Evolutionary conservation across 2,888 invertebrate genomes (phyloP).

Genomic region (Podabrus alpinus): DNA sequence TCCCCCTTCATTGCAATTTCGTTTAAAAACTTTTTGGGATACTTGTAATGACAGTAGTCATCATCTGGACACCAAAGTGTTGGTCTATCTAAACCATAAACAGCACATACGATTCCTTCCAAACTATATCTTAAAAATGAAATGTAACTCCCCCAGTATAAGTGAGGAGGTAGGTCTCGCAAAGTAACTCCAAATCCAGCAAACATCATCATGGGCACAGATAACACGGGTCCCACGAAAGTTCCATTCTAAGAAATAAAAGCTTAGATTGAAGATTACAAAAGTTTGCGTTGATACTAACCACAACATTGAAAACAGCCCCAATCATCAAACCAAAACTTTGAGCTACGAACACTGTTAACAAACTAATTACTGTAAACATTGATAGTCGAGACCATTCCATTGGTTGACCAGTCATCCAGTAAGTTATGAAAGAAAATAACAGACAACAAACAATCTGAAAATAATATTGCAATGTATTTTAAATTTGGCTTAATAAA

Average conservation of each 20-base stretch:
- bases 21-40: conserved; percentile 77
- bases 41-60: conserved; percentile 81
- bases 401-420: conserved; percentile 88
- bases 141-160: conserved; percentile 90
- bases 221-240: conserved; percentile 88
- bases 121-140: conserved; percentile 91
- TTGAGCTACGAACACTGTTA: conserved; percentile 88
- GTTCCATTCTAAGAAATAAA: conserved; percentile 79
- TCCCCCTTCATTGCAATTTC: conserved; percentile 81
- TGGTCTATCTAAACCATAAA: conserved; percentile 80
- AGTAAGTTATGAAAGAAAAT: conserved; percentile 78
- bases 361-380: conserved; percentile 81
- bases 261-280: not conserved
- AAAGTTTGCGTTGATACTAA: conserved; percentile 56
- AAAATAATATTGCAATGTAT: not conserved
- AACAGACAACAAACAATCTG: conserved; percentile 71
- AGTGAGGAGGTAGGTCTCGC: conserved; percentile 80
- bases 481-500: not conserved
- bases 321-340: conserved; percentile 92
- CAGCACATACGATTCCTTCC: conserved; percentile 81
- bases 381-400: conserved; percentile 79
- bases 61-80: conserved; percentile 73
- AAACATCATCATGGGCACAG: conserved; percentile 96
- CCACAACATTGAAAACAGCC: conserved; percentile 83
- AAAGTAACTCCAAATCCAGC: conserved; percentile 94